Conservation (phyloP, 1,140 invertebrate species). For the Zophobas atratus region DNA sequence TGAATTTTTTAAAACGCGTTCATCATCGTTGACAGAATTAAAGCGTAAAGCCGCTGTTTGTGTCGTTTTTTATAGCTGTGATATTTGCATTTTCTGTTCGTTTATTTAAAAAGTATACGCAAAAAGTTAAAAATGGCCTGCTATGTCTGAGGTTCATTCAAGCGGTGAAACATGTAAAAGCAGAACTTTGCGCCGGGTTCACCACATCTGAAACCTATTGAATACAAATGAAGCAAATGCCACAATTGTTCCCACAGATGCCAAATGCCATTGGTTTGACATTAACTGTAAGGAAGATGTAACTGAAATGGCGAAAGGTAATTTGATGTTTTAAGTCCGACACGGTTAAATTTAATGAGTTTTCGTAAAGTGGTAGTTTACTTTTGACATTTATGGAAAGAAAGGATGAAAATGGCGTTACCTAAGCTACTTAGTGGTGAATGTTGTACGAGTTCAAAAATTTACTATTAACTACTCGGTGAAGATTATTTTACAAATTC, state of each 20-base stretch:
- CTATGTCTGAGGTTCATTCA: not conserved
- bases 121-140: not conserved
- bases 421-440: too few species aligned
- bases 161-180: not conserved
- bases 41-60: conserved; percentile 5
- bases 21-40: not conserved
- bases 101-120: not conserved
- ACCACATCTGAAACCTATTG: conserved; percentile 10
- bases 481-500: too few species aligned
- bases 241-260: not conserved
- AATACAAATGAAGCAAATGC: not conserved
- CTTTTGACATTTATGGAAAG: too few species aligned
- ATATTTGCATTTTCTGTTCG: not conserved
- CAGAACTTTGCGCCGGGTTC: not conserved
- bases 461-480: too few species aligned
- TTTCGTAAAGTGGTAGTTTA: too few species aligned
- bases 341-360: too few species aligned
- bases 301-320: not conserved
- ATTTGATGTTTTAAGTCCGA: too few species aligned
- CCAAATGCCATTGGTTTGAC: too few species aligned
- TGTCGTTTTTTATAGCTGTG: not conserved
- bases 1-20: not conserved
- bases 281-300: too few species aligned
- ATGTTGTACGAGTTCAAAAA: too few species aligned
- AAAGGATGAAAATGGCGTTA: too few species aligned